Percentiles rank a stretch among this genome's conserved stretches.
Conservation (phyloP, 2,888 invertebrate species). For the Eupithecia insigniata region DNA sequence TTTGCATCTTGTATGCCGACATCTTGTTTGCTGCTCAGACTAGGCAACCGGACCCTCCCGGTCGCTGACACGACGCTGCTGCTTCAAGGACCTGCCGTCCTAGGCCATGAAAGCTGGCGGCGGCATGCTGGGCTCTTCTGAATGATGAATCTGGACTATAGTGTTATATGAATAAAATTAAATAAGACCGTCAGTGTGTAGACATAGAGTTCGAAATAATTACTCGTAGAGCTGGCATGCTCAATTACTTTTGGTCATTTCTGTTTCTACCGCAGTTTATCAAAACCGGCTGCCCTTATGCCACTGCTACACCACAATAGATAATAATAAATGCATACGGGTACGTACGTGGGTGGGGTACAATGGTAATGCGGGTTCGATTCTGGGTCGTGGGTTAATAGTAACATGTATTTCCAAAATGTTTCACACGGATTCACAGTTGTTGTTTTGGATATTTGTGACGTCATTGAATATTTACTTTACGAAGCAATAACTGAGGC, state of each 20-base stretch:
- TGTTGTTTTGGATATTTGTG: constrained; percentile 16
- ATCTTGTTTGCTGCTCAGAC: constrained; percentile 22
- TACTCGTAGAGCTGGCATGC: background rate
- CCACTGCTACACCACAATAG: constrained; percentile 47
- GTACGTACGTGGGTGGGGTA: constrained; percentile 44
- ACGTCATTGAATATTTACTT: constrained; percentile 23
- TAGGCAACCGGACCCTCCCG: too few relatives aligned
- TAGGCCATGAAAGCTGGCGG: background rate
- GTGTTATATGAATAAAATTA: background rate
- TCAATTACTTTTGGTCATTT: background rate
- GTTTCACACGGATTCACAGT: constrained; percentile 13
- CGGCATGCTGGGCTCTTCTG: too few relatives aligned
- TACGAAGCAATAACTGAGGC: background rate
- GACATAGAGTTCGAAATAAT: background rate
- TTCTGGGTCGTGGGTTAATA: constrained; percentile 17
- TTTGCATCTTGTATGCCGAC: constrained; percentile 27
- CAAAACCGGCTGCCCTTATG: constrained; percentile 41
- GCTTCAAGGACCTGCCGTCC: background rate
- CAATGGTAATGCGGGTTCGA: constrained; percentile 4
- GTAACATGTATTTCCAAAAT: background rate
- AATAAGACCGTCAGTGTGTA: background rate
- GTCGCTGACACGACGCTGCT: too few relatives aligned
- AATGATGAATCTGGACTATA: too few relatives aligned
- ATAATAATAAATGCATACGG: constrained; percentile 50
- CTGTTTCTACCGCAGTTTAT: constrained; percentile 14